These are phyloP conservation scores for Lates calcarifer DNA, from an alignment of 2,113 vertebrate genomes.

Conservation along the genomic window DNA sequence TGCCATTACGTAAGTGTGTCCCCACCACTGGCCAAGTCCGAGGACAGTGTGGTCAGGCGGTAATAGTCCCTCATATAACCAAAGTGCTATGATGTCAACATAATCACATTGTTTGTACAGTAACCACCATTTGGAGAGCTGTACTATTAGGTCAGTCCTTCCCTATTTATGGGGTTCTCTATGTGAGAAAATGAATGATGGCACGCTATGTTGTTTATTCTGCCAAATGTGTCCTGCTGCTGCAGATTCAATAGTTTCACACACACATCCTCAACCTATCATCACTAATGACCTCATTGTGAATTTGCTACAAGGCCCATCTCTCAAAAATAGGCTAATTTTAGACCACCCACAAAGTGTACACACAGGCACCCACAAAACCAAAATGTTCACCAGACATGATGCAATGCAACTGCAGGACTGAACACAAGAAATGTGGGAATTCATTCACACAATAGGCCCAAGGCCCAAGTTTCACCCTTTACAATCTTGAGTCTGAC, in stretches of 20 bases:
- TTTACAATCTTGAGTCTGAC: conserved; percentile 86
- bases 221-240: conserved; percentile 62
- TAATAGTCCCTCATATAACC: conserved; percentile 72
- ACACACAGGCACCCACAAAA: conserved; percentile 58
- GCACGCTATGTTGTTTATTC: conserved; percentile 35
- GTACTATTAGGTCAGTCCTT: conserved; percentile 70
- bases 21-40: conserved; percentile 61
- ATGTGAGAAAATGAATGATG: conserved; percentile 74
- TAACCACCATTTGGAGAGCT: conserved; percentile 69
- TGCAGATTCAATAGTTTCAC: conserved; percentile 41
- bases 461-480: conserved; percentile 79
- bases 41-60: conserved; percentile 69
- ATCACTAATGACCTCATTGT: conserved; percentile 67
- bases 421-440: conserved; percentile 53
- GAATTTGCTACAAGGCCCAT: conserved; percentile 46
- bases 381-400: conserved; percentile 55
- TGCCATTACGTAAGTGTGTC: conserved; percentile 79
- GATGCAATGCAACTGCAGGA: conserved; percentile 37
- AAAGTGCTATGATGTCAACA: conserved; percentile 82
- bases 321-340: conserved; percentile 56
- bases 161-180: conserved; percentile 62
- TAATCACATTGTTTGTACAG: conserved; percentile 81
- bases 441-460: conserved; percentile 68
- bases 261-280: conserved; percentile 51
- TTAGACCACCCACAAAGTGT: conserved; percentile 68